A percentile compares a stretch with the other conserved stretches of the same genome.
phyloP scores from a whole-genome alignment of 2,113 vertebrate genomes.

The Pterocles gutturalis region DNA sequence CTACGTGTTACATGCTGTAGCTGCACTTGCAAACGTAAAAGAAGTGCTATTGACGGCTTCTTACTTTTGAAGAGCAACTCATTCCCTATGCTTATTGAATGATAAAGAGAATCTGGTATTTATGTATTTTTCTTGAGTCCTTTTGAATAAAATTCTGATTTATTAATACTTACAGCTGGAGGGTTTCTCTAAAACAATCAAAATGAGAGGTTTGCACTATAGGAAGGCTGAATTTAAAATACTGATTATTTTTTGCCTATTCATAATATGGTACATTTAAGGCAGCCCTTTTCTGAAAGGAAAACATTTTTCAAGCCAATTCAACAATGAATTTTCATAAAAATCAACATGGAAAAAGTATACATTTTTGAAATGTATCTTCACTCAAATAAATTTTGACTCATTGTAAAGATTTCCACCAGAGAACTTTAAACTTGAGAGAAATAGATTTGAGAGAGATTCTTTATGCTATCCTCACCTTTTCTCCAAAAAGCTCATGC shows the following conservation, averaged over 20 bases:
- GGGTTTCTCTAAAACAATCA: background rate
- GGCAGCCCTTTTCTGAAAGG: background rate
- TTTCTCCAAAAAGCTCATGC: background rate
- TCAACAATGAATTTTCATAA: background rate
- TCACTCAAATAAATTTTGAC: background rate
- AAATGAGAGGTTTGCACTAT: background rate
- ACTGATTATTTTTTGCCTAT: background rate
- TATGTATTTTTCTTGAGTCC: background rate
- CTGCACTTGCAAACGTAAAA: background rate
- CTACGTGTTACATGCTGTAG: rapidly evolving
- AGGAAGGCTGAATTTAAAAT: background rate
- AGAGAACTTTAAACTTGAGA: background rate
- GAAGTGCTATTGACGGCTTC: background rate
- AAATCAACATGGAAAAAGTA: background rate
- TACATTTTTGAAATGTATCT: background rate
- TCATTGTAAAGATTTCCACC: background rate
- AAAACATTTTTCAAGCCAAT: background rate
- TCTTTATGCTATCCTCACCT: background rate
- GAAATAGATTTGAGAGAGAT: background rate
- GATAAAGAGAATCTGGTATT: background rate
- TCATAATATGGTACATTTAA: background rate
- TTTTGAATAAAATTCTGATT: background rate
- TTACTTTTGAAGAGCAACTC: background rate
- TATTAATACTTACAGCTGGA: background rate
- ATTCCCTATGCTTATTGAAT: background rate